Conservation (phyloP, 2,888 invertebrate genomes). For the Hypolimnas misippus region DNA sequence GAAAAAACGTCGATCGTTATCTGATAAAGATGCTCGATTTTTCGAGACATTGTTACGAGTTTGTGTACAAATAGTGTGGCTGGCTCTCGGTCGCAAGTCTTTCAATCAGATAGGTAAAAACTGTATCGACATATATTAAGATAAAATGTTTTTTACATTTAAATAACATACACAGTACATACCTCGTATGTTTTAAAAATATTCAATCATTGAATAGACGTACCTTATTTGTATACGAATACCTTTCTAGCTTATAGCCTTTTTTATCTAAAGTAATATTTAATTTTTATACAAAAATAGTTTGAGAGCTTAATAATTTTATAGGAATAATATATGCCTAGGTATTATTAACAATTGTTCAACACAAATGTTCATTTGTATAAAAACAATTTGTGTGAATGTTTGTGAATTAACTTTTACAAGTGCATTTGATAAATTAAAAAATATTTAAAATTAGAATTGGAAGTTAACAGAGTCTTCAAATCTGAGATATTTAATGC, state of each 20-base stretch:
- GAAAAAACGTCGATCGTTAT: constrained; percentile 82
- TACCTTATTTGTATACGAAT: background rate
- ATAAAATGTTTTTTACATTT: background rate
- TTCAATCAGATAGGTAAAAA: constrained; percentile 84
- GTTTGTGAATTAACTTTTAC: no score
- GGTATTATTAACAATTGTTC: no score
- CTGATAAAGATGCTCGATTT: constrained; percentile 86
- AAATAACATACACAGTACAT: background rate
- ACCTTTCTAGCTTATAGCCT: no score
- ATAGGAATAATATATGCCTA: no score
- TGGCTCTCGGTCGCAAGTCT: constrained; percentile 84
- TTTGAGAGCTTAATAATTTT: no score
- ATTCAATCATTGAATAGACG: background rate
- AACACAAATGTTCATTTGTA: no score
- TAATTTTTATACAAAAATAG: background rate
- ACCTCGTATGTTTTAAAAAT: background rate
- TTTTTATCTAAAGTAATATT: no score
- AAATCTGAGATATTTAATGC: constrained; percentile 85
- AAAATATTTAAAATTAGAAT: constrained; percentile 64
- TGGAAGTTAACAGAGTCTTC: constrained; percentile 85
- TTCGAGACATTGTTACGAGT: constrained; percentile 85
- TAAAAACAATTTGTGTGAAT: no score
- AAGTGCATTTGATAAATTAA: no score
- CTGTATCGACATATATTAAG: constrained; percentile 4
- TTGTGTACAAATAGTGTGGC: constrained; percentile 86